Evolutionary conservation across 2,888 invertebrate species (phyloP), one percentile per base, ranked within the genome.

Genomic region (Eledone cirrhosa): DNA sequence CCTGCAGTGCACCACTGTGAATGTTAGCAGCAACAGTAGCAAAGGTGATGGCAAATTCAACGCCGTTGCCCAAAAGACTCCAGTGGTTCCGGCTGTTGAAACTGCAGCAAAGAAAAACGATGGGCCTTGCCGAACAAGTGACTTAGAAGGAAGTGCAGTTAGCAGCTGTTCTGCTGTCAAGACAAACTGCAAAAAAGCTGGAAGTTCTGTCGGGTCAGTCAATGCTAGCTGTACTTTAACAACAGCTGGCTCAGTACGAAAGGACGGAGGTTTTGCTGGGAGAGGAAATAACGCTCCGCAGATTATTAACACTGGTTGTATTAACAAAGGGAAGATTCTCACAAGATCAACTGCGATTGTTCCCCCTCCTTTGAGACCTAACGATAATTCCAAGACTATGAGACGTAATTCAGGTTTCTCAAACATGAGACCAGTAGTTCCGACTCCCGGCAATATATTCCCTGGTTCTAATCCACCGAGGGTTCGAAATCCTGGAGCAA

Each of bases 51-150:
- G 72, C 31, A 72, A 72, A 14, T 22, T 41, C 13, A 72, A 31
- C 2, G 72, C 33, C 11, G 31, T 31, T 29, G 22, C 67, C 14
- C 72, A 33, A 33, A 72, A 72, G 19, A 33, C 41, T 41, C 5
- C 41, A 41, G 41, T 41, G 41, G 41, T 11, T 41, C 41, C 5
- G 11, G 5, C 41, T 41, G 41, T 41, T 41, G 41, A 41, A 41
- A 41, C 72, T 72, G 33, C 72, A 33, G n/a, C 72, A 72, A 72
- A 72, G 22, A 31, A 31, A 41, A 22, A 31, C 41, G 72, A 72
- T 33, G 72, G 72, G 72, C 72, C 72, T 72, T 72, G 72, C 72
- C 72, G 72, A 72, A 72, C 72, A 22, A 72, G 72, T 72, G 72
- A 72, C 72, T 41, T 72, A 72, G 72, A 72, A 72, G 72, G 72